Evolutionary conservation across 2,797 vertebrate genomes (phyloP).

Genomic region (Poecile montanus): DNA sequence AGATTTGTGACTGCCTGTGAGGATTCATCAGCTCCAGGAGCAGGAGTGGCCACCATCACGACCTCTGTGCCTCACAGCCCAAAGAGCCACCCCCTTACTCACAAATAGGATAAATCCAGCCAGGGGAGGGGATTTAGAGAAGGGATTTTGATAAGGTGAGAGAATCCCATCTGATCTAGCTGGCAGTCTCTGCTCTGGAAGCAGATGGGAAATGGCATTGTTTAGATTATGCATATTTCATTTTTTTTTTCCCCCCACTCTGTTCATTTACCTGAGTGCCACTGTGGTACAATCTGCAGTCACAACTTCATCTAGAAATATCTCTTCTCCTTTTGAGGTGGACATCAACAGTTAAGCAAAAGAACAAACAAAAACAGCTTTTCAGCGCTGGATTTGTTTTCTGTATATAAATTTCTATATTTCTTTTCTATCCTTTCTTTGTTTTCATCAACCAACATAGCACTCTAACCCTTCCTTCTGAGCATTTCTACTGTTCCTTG

Average conservation of each 20-base stretch:
- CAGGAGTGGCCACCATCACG: neutral
- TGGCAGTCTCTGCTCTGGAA: neutral
- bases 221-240: neutral
- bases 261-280: neutral
- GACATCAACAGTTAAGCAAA: neutral
- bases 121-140: neutral
- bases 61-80: neutral
- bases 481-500: neutral
- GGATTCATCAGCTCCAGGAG: neutral
- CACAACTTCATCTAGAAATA: neutral
- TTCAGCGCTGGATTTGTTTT: neutral
- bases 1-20: neutral
- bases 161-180: neutral
- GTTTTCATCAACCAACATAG: neutral
- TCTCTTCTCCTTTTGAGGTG: neutral
- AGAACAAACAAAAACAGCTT: neutral
- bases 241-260: neutral
- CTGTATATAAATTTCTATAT: neutral
- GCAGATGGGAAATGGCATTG: neutral
- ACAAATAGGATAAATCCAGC: neutral
- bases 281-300: neutral
- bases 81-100: neutral
- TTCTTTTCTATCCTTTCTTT: neutral
- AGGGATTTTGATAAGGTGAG: neutral
- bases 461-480: neutral